Evolutionary conservation across 2,888 invertebrate species (phyloP).

Genomic region (Macaria liturata): DNA sequence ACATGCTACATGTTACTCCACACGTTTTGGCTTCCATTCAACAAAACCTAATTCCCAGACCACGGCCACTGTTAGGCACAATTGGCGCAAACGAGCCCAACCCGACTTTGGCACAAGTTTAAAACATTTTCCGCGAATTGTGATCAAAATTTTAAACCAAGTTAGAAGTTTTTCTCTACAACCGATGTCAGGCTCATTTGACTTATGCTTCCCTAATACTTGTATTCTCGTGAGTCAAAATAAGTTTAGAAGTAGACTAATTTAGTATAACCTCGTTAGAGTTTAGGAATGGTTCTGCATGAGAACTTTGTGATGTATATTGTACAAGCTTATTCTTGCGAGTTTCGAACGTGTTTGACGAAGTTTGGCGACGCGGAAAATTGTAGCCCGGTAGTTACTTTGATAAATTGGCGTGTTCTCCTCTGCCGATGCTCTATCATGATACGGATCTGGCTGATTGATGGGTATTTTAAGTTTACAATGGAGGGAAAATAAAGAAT

Average conservation of each 20-base stretch:
- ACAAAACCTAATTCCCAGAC: constrained; percentile 48
- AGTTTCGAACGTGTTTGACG: constrained; percentile 29
- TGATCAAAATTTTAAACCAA: constrained; percentile 47
- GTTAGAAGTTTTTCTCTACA: constrained; percentile 46
- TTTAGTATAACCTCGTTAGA: constrained; percentile 28
- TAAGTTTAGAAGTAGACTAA: constrained; percentile 17
- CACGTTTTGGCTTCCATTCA: constrained; percentile 34
- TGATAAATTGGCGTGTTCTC: constrained; percentile 23
- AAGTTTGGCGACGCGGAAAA: constrained; percentile 22
- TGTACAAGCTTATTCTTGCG: constrained; percentile 26
- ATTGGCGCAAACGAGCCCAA: constrained; percentile 57
- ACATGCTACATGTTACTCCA: not conserved
- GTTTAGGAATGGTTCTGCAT: constrained; percentile 29
- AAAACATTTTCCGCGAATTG: constrained; percentile 41
- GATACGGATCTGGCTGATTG: constrained; percentile 18
- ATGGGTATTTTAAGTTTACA: constrained; percentile 15
- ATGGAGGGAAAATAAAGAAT: constrained; percentile 8
- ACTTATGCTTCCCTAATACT: constrained; percentile 15
- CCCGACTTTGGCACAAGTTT: constrained; percentile 51
- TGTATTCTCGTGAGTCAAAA: constrained; percentile 11
- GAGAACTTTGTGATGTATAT: constrained; percentile 24
- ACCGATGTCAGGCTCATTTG: constrained; percentile 28
- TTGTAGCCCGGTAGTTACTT: constrained; percentile 15
- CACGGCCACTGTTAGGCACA: constrained; percentile 46
- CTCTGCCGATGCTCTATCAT: constrained; percentile 16